Percentiles rank a stretch among this genome's conserved stretches.
These are phyloP conservation scores for Calephelis nemesis DNA, from an alignment of 1,140 invertebrate species.

Conservation along the genomic window DNA sequence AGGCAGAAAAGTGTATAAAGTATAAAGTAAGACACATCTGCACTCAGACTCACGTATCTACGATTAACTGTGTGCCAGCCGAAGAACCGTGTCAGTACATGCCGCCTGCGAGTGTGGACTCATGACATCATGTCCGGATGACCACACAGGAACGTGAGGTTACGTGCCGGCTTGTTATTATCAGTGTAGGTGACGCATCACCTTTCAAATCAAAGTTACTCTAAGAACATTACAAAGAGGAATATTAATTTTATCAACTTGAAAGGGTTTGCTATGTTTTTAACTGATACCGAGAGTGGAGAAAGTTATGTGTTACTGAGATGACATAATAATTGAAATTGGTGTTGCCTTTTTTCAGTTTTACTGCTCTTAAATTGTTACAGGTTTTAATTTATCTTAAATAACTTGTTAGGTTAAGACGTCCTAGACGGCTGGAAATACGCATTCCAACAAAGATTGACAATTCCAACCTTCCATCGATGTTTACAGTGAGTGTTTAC, in stretches of 20 bases:
- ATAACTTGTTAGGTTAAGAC: too few relatives aligned
- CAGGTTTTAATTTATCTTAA: too few relatives aligned
- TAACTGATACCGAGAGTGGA: background rate
- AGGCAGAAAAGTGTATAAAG: too few relatives aligned
- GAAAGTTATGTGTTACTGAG: too few relatives aligned
- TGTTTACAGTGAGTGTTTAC: too few relatives aligned
- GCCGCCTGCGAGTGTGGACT: slow-evolving; percentile 47
- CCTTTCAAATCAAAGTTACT: slow-evolving; percentile 16
- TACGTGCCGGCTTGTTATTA: slow-evolving; percentile 35
- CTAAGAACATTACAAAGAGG: slow-evolving; percentile 15
- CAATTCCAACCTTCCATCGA: too few relatives aligned
- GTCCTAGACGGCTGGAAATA: too few relatives aligned
- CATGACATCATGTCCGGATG: slow-evolving; percentile 72
- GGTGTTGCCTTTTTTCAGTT: too few relatives aligned
- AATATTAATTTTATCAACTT: slow-evolving; percentile 13
- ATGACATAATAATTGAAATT: too few relatives aligned
- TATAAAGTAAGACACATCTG: too few relatives aligned
- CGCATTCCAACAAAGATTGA: too few relatives aligned
- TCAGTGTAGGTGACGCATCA: slow-evolving; percentile 10
- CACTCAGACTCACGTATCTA: background rate
- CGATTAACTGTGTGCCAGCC: slow-evolving; percentile 54
- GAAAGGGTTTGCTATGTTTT: background rate
- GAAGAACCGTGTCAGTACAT: slow-evolving; percentile 55
- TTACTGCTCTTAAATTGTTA: too few relatives aligned
- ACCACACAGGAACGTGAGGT: slow-evolving; percentile 62